A percentile compares a stretch with the other conserved stretches of the same genome.
Conservation (phyloP, 2,888 invertebrate species). For the Drosophila cognata region DNA sequence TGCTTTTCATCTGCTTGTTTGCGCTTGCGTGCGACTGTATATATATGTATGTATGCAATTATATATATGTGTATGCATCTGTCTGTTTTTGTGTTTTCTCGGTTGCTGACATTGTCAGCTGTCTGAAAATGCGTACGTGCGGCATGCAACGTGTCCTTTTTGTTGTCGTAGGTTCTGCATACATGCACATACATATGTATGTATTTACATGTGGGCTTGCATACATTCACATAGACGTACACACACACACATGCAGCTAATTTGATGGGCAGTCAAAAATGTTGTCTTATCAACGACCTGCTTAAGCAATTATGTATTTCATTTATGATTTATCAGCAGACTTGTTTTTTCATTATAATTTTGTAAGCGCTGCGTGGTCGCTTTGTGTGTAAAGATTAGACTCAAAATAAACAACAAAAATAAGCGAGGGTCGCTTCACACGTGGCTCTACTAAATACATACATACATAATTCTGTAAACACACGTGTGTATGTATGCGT, state of each 20-base stretch:
- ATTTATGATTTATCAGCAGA: constrained; percentile 19
- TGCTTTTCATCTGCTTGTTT: constrained; percentile 16
- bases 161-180: constrained; percentile 58
- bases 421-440: constrained; percentile 18
- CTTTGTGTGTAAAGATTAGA: constrained; percentile 50
- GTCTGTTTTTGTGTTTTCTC: constrained; percentile 6
- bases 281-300: constrained; percentile 52
- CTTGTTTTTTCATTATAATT: constrained; percentile 42
- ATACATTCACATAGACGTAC: background rate
- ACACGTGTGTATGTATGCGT: background rate
- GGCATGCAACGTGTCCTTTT: constrained; percentile 31
- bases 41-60: background rate
- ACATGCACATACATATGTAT: background rate
- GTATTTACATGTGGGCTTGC: background rate
- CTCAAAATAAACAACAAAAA: constrained; percentile 18
- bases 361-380: constrained; percentile 38
- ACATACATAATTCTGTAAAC: background rate
- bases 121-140: constrained; percentile 59
- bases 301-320: constrained; percentile 46
- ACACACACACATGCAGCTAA: background rate
- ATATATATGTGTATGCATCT: constrained; percentile 6
- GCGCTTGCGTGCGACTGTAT: constrained; percentile 8
- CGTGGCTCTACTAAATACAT: background rate
- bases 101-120: constrained; percentile 29
- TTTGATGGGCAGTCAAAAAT: constrained; percentile 40